These are phyloP conservation scores for Psammodynastes pulverulentus DNA, from an alignment of 2,113 vertebrate species.

Conservation along the genomic window DNA sequence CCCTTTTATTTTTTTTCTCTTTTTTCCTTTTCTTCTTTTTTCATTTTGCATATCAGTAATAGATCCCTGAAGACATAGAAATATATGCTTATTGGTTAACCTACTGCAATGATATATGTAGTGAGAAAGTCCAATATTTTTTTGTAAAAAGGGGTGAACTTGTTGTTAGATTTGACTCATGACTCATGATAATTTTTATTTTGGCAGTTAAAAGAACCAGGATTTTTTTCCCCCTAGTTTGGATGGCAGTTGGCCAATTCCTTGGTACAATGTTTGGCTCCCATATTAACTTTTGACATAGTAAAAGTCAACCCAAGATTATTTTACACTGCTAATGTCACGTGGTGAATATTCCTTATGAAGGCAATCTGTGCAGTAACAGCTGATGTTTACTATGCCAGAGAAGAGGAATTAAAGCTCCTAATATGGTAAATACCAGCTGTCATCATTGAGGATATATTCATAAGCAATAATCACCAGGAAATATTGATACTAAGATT, in stretches of 20 bases:
- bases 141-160: background rate
- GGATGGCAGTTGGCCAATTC: background rate
- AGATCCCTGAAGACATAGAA: background rate
- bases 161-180: background rate
- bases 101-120: background rate
- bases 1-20: background rate
- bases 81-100: background rate
- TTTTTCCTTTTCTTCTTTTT: background rate
- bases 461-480: slow-evolving; percentile 8
- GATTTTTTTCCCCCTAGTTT: background rate
- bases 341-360: background rate
- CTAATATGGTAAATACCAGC: slow-evolving; percentile 10
- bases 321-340: background rate
- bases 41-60: background rate
- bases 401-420: background rate
- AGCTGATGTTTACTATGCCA: slow-evolving; percentile 16
- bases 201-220: background rate
- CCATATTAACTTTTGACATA: background rate
- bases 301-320: background rate
- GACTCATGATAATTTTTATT: background rate
- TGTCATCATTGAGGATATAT: background rate
- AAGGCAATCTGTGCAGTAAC: slow-evolving; percentile 6
- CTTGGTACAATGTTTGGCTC: background rate
- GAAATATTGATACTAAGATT: slow-evolving; percentile 12
- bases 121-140: background rate